phyloP scores from a whole-genome alignment of 2,797 vertebrate genomes.

The Chaenodraco wilsoni region DNA sequence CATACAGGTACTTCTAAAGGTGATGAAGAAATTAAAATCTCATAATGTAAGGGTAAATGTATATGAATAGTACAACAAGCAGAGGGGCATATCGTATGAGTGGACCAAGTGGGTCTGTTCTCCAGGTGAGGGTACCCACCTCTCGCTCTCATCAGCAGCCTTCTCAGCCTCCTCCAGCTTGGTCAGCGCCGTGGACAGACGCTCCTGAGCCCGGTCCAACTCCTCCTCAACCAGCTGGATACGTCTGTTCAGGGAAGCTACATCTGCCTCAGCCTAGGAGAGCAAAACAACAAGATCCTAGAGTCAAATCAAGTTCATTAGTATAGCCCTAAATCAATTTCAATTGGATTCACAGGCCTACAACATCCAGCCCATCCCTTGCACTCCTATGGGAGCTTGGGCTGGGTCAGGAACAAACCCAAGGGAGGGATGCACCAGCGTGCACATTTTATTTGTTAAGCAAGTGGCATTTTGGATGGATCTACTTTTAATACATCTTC shows the following conservation, averaged over 20 bases:
- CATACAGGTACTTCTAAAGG: not conserved
- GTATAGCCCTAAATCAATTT: not conserved
- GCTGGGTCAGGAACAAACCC: slow-evolving; percentile 27
- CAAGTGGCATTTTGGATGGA: not conserved
- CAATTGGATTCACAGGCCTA: not conserved
- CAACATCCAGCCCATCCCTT: slow-evolving; percentile 11
- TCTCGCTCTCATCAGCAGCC: slow-evolving; percentile 98
- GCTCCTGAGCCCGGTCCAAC: slow-evolving; percentile 98
- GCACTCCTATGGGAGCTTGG: slow-evolving; percentile 5
- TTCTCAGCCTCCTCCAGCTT: slow-evolving; percentile 99
- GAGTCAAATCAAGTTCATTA: not conserved
- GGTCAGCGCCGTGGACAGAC: slow-evolving; percentile 95
- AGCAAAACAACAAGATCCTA: slow-evolving; percentile 18
- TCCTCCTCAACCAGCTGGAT: slow-evolving; percentile 99
- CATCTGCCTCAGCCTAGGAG: slow-evolving; percentile 94
- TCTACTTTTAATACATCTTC: not conserved
- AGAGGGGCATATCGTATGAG: not conserved
- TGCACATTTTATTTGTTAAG: not conserved
- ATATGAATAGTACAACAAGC: not conserved
- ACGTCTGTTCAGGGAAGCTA: slow-evolving; percentile 98
- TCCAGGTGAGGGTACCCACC: slow-evolving; percentile 79
- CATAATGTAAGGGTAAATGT: not conserved
- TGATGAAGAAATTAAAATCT: not conserved
- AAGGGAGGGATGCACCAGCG: not conserved
- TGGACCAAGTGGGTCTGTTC: not conserved